phyloP scores from a whole-genome alignment of 2,113 vertebrate species.

The Numenius arquata region DNA sequence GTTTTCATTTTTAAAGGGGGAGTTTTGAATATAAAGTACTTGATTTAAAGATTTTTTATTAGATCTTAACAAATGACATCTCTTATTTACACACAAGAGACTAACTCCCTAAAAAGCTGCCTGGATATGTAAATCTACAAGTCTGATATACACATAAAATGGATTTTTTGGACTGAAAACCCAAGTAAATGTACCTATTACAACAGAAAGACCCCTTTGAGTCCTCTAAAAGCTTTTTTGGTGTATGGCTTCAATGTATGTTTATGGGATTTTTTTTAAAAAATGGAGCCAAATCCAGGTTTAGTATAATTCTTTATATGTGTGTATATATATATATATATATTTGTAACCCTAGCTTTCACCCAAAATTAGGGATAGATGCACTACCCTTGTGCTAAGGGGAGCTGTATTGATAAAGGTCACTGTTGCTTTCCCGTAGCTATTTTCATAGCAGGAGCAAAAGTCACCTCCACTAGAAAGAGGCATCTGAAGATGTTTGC shows the following conservation, averaged over 20 bases:
- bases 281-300: constrained; percentile 28
- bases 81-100: constrained; percentile 59
- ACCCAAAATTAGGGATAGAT: neutral
- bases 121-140: constrained; percentile 57
- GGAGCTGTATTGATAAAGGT: neutral
- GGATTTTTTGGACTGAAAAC: constrained; percentile 47
- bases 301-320: constrained; percentile 20
- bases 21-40: constrained; percentile 46
- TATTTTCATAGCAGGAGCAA: neutral
- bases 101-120: constrained; percentile 49
- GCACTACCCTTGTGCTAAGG: neutral
- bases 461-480: neutral
- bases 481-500: neutral
- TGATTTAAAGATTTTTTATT: constrained; percentile 59
- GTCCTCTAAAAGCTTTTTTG: constrained; percentile 55
- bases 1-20: constrained; percentile 43
- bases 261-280: constrained; percentile 19
- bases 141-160: constrained; percentile 35
- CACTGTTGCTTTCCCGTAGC: neutral
- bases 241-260: constrained; percentile 26
- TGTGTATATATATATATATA: neutral
- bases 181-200: constrained; percentile 56
- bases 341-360: constrained; percentile 22
- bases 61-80: constrained; percentile 54
- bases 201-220: constrained; percentile 48